Base-by-base conservation (phyloP, 1,140 invertebrate species). In the Halesus radiatus region DNA sequence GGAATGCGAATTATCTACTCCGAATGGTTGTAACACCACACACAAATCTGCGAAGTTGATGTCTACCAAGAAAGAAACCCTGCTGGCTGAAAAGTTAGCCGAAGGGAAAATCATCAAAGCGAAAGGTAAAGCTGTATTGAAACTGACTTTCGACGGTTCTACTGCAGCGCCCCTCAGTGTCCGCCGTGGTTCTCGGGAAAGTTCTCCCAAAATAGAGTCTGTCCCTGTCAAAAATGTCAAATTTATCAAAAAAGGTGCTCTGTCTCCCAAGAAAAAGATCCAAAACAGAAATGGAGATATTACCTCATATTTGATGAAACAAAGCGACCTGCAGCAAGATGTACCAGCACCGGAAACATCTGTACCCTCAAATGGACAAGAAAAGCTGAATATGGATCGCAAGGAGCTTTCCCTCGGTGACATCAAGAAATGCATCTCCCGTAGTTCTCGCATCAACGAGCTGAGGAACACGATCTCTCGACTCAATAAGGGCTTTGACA, bases 361-460 rank as follows among this genome's bases (percentile, higher is more conserved):
- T 23, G 18, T 23, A 45, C n/a, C 18, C 29, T n/a, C n/a, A n/a
- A 52, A 16, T 26, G 50, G 26, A 3, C 16, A 15, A 6, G 68
- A 72, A 29, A 72, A 53, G 16, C 45, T 52, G 50, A 22, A 53
- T 7, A 20, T 50, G 3, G 68, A 50, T 53, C 37, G 87, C n/a
- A 85, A 88, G 86, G 91, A 93, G 78, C 85, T 94, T 16, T 93
- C 89, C 84, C 88, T 94, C 8, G 91, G 90, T 53, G 93, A 95
- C 78, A 91, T 95, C 1, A 93, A 92, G 84, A 91, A 90, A 54
- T 93, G 90, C 84, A 86, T 95, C 22, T 88, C 88, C 53, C 89
- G 90, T 22, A 94, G 93, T 84, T 90, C 91, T 53, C 91, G 93
- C 81, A 86, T 95, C 75, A 90, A 90, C 58, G 93, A 95, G 85